Base-by-base conservation (phyloP, 2,888 invertebrate genomes). In the Copidosoma aretas region DNA sequence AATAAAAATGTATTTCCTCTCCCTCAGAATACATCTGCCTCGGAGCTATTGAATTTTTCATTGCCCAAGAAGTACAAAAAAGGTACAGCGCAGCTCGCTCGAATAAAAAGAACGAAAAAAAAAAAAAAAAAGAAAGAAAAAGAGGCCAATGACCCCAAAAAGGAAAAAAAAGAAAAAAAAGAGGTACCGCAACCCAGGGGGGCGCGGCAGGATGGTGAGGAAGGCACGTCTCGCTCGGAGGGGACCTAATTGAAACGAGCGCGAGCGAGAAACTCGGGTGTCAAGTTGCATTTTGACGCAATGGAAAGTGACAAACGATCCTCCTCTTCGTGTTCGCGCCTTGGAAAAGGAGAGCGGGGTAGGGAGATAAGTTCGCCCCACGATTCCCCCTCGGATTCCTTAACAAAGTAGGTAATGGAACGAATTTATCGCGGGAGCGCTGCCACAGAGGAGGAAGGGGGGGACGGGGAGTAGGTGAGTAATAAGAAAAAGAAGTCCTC, bases 291-390 rank as follows among this genome's bases (percentile, higher is more conserved):
- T 64, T 46, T 43, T 22, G 51, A 49, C 24, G 53, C 52, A 64
- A 64, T 51, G 25, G 24, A 54, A 64, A 64, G 59, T 51, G 51
- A 60, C 56, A 68, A 68, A 56, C n/a, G 56, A 43, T n/a, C 32
- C 32, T 32, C 32, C 32, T 32, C 32, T 32, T 32, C 32, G 32
- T 32, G 8, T 32, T 32, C 32, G 32, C 32, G 32, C 32, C 21
- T 19, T 24, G 46, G 19, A 21, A 49, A 4, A 19, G 49, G 10
- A 49, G 49, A 49, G 49, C 4, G 17, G 15, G 21, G 52, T 3
- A 32, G 32, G 8, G 32, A 32, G 32, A 32, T 32, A 32, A 32
- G 32, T 32, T 32, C n/a, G n/a, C n/a, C n/a, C n/a, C n/a, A n/a
- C n/a, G n/a, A n/a, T n/a, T n/a, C n/a, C n/a, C 32, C 32, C 32